Percentiles rank a stretch among this genome's conserved stretches.
These are phyloP conservation scores for Pachyseris speciosa DNA, from an alignment of 64 coral and sea anemone genomes.

Conservation along the genomic window DNA sequence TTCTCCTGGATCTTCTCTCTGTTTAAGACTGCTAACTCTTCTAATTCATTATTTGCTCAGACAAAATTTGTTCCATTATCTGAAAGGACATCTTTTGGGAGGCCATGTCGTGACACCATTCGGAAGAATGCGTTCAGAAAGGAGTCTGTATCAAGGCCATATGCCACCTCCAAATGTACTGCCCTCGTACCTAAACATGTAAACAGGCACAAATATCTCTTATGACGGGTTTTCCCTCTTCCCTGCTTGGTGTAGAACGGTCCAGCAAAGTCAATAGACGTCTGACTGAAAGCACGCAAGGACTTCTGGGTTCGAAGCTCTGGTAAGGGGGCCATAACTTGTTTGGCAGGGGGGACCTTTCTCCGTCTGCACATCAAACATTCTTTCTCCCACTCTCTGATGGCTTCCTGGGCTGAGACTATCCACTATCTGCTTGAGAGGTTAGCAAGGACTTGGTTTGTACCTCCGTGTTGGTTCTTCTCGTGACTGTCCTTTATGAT, in stretches of 20 bases:
- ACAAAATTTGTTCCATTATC: slow-evolving; percentile 40
- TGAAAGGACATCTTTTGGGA: not conserved
- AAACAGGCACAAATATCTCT: slow-evolving; percentile 11
- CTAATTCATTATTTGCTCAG: not conserved
- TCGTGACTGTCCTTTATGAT: slow-evolving; percentile 52
- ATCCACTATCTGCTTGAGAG: slow-evolving; percentile 59
- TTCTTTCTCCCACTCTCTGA: slow-evolving; percentile 68
- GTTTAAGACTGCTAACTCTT: not conserved
- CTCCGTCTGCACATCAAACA: slow-evolving; percentile 53
- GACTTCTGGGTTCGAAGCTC: slow-evolving; percentile 8
- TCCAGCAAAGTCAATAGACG: slow-evolving; percentile 22
- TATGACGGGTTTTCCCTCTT: not conserved
- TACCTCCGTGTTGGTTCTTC: slow-evolving; percentile 35
- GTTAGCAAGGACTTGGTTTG: slow-evolving; percentile 51
- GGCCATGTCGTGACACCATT: not conserved
- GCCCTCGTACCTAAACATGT: not conserved
- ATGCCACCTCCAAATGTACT: not conserved
- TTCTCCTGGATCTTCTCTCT: not conserved
- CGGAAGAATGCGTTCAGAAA: slow-evolving; percentile 4
- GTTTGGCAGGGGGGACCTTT: slow-evolving; percentile 44
- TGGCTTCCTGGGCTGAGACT: slow-evolving; percentile 42
- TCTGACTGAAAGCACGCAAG: slow-evolving; percentile 54
- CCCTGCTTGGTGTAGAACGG: not conserved
- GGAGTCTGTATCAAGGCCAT: slow-evolving; percentile 25
- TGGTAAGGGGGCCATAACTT: slow-evolving; percentile 78